Conservation (phyloP, 1,140 invertebrate genomes). For the Diorhabda elongata region DNA sequence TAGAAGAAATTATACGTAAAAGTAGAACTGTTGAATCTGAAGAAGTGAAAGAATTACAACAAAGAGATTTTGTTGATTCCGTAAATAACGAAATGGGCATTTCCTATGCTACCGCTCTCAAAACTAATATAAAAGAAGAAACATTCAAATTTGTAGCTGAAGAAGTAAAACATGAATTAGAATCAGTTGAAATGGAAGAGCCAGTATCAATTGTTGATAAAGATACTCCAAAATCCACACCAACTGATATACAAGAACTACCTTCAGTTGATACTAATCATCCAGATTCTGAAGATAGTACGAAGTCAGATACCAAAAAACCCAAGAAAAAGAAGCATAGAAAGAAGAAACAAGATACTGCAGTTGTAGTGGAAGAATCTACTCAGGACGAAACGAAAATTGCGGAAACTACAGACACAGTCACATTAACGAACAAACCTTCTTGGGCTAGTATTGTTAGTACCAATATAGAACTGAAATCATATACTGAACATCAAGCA, state of each 20-base stretch:
- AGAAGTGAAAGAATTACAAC: neutral
- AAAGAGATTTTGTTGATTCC: neutral
- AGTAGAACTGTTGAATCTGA: neutral
- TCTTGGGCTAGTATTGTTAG: constrained; percentile 12
- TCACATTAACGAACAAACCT: neutral
- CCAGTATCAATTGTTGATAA: too few species aligned
- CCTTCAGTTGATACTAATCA: neutral
- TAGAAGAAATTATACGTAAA: neutral
- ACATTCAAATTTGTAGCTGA: neutral
- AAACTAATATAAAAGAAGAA: neutral
- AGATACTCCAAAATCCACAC: too few species aligned
- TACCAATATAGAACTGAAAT: constrained; percentile 6
- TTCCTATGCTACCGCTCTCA: neutral
- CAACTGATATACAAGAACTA: too few species aligned
- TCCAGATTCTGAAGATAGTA: constrained; percentile 1
- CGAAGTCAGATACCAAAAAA: constrained; percentile 4
- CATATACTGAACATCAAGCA: neutral
- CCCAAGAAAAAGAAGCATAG: constrained; percentile 16
- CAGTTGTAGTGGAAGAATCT: neutral
- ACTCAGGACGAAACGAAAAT: neutral
- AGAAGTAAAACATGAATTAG: neutral
- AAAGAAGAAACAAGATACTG: constrained; percentile 8
- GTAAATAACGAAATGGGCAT: neutral
- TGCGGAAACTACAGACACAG: neutral
- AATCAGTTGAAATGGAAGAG: neutral